Percentiles rank a stretch among this genome's conserved stretches.
Evolutionary conservation across 2,797 vertebrate genomes (phyloP).

Genomic region (Podargus strigoides): DNA sequence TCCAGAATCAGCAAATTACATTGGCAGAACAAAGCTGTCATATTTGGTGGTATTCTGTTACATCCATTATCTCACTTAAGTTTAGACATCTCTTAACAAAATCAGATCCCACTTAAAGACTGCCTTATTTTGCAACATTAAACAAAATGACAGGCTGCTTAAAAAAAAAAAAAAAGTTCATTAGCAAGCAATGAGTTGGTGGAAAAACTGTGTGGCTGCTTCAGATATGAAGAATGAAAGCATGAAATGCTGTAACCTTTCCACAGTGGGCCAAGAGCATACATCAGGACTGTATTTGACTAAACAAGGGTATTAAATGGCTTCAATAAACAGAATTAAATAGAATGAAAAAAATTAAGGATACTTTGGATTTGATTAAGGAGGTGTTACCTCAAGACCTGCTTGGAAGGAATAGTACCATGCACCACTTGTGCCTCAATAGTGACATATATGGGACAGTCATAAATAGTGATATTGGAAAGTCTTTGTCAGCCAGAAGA

Average conservation of each 20-base stretch:
- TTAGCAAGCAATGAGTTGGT: conserved; percentile 67
- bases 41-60: conserved; percentile 73
- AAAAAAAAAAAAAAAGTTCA: conserved; percentile 55
- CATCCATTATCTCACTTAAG: conserved; percentile 76
- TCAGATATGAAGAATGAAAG: conserved; percentile 56
- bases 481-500: not conserved
- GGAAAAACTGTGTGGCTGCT: conserved; percentile 47
- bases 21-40: conserved; percentile 75
- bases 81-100: conserved; percentile 75
- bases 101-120: conserved; percentile 74
- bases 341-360: conserved; percentile 34
- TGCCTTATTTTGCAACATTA: conserved; percentile 74
- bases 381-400: conserved; percentile 41
- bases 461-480: not conserved
- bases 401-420: not conserved
- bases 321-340: conserved; percentile 63
- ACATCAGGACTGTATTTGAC: conserved; percentile 41
- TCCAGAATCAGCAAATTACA: conserved; percentile 72
- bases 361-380: conserved; percentile 43
- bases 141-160: conserved; percentile 73
- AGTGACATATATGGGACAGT: not conserved
- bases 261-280: conserved; percentile 21
- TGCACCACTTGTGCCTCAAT: not conserved
- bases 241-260: conserved; percentile 35
- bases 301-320: conserved; percentile 55